Conservation (phyloP, 2,797 vertebrate genomes). For the Garrulus glandarius region DNA sequence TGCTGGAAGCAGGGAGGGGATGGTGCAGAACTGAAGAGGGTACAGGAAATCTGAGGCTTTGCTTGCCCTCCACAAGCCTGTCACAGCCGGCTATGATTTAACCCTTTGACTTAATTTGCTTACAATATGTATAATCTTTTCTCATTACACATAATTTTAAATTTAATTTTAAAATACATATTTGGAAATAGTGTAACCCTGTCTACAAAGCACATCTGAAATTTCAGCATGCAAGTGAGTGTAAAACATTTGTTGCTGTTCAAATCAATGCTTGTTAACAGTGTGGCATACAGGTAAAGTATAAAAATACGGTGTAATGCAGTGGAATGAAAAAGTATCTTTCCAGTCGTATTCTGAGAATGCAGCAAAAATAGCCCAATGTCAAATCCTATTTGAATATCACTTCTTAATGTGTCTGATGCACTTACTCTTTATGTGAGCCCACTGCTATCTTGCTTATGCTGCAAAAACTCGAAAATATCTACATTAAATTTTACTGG, state of each 20-base stretch:
- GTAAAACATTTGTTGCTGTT: not conserved
- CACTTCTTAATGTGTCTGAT: conserved; percentile 20
- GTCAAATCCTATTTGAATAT: conserved; percentile 47
- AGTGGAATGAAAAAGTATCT: not conserved
- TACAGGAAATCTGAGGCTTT: not conserved
- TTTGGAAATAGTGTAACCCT: not conserved
- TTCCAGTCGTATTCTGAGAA: conserved; percentile 18
- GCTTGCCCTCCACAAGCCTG: not conserved
- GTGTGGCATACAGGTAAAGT: not conserved
- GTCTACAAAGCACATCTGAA: not conserved
- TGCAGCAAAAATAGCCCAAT: conserved; percentile 38
- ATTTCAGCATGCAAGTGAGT: not conserved
- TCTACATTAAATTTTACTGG: not conserved
- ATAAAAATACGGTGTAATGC: not conserved
- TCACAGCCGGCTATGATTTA: not conserved
- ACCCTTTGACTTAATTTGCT: not conserved
- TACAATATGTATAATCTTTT: not conserved
- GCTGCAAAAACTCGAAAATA: not conserved
- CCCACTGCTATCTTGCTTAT: not conserved
- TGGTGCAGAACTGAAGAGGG: not conserved
- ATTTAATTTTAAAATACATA: not conserved
- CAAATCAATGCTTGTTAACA: not conserved
- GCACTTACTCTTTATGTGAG: conserved; percentile 9
- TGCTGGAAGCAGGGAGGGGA: not conserved
- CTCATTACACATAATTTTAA: not conserved